These are phyloP conservation scores for Syncerus caffer DNA, from an alignment of 2,797 vertebrate genomes.

Conservation along the genomic window DNA sequence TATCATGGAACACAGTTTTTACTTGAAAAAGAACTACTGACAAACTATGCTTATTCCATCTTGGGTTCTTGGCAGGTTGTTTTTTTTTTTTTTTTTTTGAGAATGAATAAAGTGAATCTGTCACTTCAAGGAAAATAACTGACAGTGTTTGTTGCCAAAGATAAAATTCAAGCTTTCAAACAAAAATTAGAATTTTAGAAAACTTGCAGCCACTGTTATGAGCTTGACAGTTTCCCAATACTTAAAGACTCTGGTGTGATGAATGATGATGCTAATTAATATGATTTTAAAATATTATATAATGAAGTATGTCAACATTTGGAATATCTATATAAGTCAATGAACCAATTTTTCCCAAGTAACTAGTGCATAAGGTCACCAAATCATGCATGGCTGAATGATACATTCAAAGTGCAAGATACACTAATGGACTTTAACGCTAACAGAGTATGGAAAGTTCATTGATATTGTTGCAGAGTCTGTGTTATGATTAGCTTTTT, in stretches of 20 bases:
- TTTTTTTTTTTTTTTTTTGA: neutral
- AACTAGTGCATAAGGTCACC: neutral
- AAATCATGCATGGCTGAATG: neutral
- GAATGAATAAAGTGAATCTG: constrained; percentile 39
- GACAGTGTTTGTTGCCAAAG: constrained; percentile 43
- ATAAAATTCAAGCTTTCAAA: constrained; percentile 53
- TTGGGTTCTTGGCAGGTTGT: constrained; percentile 9
- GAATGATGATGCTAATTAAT: neutral
- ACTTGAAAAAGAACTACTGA: neutral
- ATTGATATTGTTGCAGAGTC: neutral
- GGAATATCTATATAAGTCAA: neutral
- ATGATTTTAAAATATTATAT: neutral
- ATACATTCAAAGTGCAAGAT: neutral
- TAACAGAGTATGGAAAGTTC: neutral
- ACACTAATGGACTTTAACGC: neutral
- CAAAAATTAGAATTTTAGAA: constrained; percentile 45
- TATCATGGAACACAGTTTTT: constrained; percentile 15
- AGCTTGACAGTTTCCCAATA: neutral
- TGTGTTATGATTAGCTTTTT: neutral
- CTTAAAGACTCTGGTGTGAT: neutral
- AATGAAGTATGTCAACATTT: neutral
- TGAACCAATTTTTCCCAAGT: constrained; percentile 1
- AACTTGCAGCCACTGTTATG: neutral
- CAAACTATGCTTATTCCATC: constrained; percentile 50
- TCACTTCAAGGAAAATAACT: constrained; percentile 40